Base-by-base conservation (phyloP, 2,113 vertebrate species). In the Saimiri boliviensis region DNA sequence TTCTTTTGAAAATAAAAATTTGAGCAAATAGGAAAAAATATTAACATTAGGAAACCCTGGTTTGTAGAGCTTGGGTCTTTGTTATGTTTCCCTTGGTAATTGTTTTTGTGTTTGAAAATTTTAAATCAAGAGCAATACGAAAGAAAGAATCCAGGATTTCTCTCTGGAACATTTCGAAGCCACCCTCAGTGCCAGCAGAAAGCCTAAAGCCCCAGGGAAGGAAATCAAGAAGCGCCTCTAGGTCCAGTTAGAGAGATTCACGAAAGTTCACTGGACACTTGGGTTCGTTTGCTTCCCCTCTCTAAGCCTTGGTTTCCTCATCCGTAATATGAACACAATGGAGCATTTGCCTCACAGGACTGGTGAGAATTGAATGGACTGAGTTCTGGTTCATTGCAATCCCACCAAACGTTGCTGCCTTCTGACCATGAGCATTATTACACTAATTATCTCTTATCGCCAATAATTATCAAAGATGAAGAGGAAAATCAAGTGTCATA, bases 331-430 rank as follows among this genome's bases (percentile, higher is more conserved):
- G 58, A 17, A 19, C 8, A 2, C 8, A 2, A 3, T 14, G 7
- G 5, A 9, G 30, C 11, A 8, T 1, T 30, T 21, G 21, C 23
- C 3, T 19, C 27, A 6, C 1, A 2, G 77, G 30, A 2, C 0
- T 47, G 1, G 47, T 0, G 32, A 71, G 79, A 23, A 20, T 23
- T 16, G 7, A 13, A 11, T 0, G 0, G 37, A 8, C 54, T 42
- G 70, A 49, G 6, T 32, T 17, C 14, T 68, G 32, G 66, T 63
- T 63, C 60, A 63, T 63, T 5, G 5, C 5, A 63, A 6, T 63
- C 60, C 32, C 52, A 17, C 20, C 4, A 6, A 37, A 25, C 0
- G 3, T 0, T 0, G 49, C 8, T 9, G 12, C 86, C 86, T 79
- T 23, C 91, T 45, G 40, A 1, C 27, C 1, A 0, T 8, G 23